Evolutionary conservation across 2,888 invertebrate genomes (phyloP).

Genomic region (Calameuta filiformis): DNA sequence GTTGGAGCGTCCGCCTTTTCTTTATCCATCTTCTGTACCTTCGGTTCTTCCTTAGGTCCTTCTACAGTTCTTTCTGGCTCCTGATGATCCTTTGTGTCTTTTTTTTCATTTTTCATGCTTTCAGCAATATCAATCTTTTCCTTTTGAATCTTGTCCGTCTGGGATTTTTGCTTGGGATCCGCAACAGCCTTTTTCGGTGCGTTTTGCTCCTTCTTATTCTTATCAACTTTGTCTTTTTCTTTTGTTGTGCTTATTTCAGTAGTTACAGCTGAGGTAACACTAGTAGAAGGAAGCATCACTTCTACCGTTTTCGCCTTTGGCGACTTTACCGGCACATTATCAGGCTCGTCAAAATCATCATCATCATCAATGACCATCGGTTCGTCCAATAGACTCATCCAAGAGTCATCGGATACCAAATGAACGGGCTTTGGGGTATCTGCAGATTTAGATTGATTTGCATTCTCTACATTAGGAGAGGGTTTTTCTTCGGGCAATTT

Average conservation of each 20-base stretch:
- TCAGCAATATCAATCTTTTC: conserved; percentile 5
- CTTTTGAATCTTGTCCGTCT: conserved; percentile 1
- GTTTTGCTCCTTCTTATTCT: conserved; percentile 9
- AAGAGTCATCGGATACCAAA: conserved; percentile 41
- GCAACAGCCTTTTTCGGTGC: conserved; percentile 31
- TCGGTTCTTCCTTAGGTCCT: conserved; percentile 19
- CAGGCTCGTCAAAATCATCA: conserved; percentile 26
- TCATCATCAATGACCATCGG: conserved; percentile 48
- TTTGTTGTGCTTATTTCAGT: background rate
- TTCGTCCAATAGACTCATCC: conserved; percentile 53
- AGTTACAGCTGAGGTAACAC: background rate
- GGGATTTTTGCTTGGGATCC: conserved; percentile 25
- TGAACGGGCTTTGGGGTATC: conserved; percentile 19
- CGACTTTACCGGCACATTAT: background rate
- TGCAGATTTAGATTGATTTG: conserved; percentile 1
- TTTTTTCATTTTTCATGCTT: conserved; percentile 19
- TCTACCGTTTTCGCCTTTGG: background rate
- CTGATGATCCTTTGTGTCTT: conserved; percentile 5
- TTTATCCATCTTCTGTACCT: background rate
- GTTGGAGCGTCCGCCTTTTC: background rate
- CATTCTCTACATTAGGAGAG: background rate
- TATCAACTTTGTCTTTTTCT: background rate
- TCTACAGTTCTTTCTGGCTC: background rate
- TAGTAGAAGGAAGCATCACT: background rate
- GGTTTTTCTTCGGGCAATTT: background rate